These are phyloP conservation scores for Nephrotoma guestfalica DNA, from an alignment of 2,888 invertebrate species.

Conservation along the genomic window DNA sequence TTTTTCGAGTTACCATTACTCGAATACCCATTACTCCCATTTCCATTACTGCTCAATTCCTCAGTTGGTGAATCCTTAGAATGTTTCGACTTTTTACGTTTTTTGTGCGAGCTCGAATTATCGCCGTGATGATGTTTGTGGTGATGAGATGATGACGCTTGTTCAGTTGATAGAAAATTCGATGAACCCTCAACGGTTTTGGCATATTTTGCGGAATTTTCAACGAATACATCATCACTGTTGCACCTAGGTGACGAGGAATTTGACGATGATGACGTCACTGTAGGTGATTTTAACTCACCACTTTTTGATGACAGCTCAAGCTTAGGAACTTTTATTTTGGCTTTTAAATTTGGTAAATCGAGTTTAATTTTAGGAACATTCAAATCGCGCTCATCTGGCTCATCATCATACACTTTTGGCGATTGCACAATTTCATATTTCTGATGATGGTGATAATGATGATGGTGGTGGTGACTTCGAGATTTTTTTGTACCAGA, in stretches of 20 bases:
- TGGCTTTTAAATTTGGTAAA: constrained; percentile 24
- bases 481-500: background rate
- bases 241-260: background rate
- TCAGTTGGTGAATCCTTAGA: constrained; percentile 33
- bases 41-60: constrained; percentile 12
- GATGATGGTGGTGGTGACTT: background rate
- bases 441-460: background rate
- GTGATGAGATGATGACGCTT: constrained; percentile 20
- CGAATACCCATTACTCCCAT: constrained; percentile 14
- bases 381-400: constrained; percentile 11
- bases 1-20: constrained; percentile 30
- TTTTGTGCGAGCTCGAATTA: constrained; percentile 32
- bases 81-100: constrained; percentile 41
- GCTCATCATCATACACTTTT: background rate
- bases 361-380: constrained; percentile 28
- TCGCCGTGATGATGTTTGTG: constrained; percentile 12
- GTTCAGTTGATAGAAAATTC: constrained; percentile 18
- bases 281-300: constrained; percentile 1
- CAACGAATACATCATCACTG: background rate
- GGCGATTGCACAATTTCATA: background rate
- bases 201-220: constrained; percentile 24
- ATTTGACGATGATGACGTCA: background rate
- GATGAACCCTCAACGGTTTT: constrained; percentile 30
- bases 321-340: constrained; percentile 19
- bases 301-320: constrained; percentile 12